A percentile compares a stretch with the other conserved stretches of the same genome.
Evolutionary conservation across 2,888 invertebrate species (phyloP).

Genomic region (Athrips mouffetella): DNA sequence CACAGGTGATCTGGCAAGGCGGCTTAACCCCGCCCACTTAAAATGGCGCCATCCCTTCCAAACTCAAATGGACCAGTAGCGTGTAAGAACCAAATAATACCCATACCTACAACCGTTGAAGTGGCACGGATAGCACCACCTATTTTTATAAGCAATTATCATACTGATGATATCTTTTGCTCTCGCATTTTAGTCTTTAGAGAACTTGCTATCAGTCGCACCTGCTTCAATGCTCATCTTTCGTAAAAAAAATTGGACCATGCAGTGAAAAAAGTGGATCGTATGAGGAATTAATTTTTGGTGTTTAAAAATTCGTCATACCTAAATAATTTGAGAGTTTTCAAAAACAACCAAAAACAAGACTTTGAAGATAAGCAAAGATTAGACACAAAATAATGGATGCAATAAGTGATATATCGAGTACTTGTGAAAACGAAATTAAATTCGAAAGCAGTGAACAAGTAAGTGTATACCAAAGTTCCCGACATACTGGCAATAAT

Average conservation of each 20-base stretch:
- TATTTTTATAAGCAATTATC: constrained; percentile 76
- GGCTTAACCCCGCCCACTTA: constrained; percentile 61
- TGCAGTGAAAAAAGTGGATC: not conserved
- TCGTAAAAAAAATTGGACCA: not conserved
- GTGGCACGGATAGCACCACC: constrained; percentile 57
- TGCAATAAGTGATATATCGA: constrained; percentile 59
- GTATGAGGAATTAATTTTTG: too few species aligned
- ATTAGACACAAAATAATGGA: constrained; percentile 56
- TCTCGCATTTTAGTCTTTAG: constrained; percentile 39
- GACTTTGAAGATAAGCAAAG: too few species aligned
- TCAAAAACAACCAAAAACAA: too few species aligned
- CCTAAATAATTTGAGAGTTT: not conserved
- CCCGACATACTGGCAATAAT: too few species aligned
- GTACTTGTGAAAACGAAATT: constrained; percentile 62
- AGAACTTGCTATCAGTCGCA: constrained; percentile 2
- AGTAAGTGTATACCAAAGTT: constrained; percentile 25
- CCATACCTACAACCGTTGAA: constrained; percentile 64
- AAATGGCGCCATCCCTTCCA: constrained; percentile 73
- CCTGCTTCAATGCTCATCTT: not conserved
- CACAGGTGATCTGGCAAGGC: constrained; percentile 55
- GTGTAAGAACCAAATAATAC: constrained; percentile 46
- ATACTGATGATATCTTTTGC: constrained; percentile 40
- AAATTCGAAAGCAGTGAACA: constrained; percentile 31
- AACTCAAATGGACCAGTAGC: constrained; percentile 4
- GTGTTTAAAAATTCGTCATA: too few species aligned